phyloP scores from a whole-genome alignment of 2,888 invertebrate genomes.

The Trachelus iudaicus region DNA sequence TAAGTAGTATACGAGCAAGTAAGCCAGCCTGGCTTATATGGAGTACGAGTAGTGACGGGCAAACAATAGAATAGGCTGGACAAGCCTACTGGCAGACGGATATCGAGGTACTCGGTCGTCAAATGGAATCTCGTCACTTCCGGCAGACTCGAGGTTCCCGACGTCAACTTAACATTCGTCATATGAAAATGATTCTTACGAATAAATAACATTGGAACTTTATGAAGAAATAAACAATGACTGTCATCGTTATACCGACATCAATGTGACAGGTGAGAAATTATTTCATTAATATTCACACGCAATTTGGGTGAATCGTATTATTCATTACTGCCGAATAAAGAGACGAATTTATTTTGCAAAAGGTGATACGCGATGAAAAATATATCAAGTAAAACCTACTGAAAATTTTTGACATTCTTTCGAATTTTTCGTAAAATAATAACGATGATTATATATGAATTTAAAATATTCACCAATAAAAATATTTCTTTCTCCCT shows the following conservation, averaged over 20 bases:
- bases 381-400: background rate
- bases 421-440: background rate
- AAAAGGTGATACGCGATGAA: background rate
- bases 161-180: background rate
- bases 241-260: background rate
- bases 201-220: background rate
- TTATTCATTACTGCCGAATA: background rate
- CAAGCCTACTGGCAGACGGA: background rate
- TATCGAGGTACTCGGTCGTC: background rate
- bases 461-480: background rate
- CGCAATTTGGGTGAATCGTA: background rate
- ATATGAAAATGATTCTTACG: background rate
- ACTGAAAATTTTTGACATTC: too few species aligned
- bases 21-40: background rate
- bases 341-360: too few species aligned
- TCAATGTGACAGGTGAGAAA: too few species aligned
- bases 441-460: background rate
- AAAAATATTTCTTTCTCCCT: background rate
- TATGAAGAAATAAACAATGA: background rate
- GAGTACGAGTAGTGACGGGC: background rate
- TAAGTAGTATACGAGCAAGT: background rate
- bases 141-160: background rate
- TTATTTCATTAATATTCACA: too few species aligned
- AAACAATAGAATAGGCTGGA: background rate
- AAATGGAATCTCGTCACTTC: background rate